Evolutionary conservation across 2,888 invertebrate species (phyloP), one percentile per base, ranked within the genome.

Genomic region (Eudemis profundana): DNA sequence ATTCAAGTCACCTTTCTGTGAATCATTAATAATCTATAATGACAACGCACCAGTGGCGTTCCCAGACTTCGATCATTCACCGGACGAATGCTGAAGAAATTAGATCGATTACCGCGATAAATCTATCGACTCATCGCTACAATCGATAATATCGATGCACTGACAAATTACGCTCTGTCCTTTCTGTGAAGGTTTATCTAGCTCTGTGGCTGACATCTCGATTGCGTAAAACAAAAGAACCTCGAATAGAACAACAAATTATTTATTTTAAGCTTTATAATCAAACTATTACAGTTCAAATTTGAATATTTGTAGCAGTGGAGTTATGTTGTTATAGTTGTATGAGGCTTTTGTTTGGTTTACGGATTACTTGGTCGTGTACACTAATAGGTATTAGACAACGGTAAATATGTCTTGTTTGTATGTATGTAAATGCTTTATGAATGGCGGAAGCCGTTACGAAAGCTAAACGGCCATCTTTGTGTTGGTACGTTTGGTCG

Each of bases 31-130:
- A 74, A 44, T 89, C 89, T 86, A 73, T 82, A 78, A 88, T 90
- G 90, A 91, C 90, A 82, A 76, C 76, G 89, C 90, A 88, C 79
- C 83, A 78, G 86, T 88, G 89, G 87, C 87, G 87, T 90, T 90
- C 90, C 91, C 91, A 88, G 81, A 77, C 81, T 84, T 82, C 83
- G 86, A 85, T 87, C 87, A 87, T 86, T 87, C 88, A 89, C 83
- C 81, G 82, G 76, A 78, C 77, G 84, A 89, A 82, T 84, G 49
- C 63, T 87, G 90, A 90, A 85, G 90, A 90, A 90, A 90, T 90
- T 86, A 90, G 89, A 91, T 91, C 90, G 89, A 91, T 90, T 89
- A 89, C 86, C 83, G 82, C 88, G 90, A 91, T 91, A 90, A 89
- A 89, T 87, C 80, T 88, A 87, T 90, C 85, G 86, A 87, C 84